Evolutionary conservation across 2,888 invertebrate genomes (phyloP).

Genomic region (Sesia apiformis): DNA sequence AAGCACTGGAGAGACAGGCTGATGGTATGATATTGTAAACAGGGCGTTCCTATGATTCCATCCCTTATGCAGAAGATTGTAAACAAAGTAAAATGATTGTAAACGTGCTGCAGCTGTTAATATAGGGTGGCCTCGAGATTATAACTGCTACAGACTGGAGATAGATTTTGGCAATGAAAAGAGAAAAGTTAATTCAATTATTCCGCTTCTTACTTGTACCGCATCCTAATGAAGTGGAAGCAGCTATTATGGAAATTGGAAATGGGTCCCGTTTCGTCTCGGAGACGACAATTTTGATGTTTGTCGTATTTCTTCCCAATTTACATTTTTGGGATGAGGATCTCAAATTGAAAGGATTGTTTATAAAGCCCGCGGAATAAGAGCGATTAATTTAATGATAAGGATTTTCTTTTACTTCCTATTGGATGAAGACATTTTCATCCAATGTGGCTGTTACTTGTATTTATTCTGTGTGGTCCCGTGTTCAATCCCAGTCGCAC

Average conservation of each 20-base stretch:
- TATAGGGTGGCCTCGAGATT: too few relatives aligned
- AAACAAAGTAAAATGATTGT: too few relatives aligned
- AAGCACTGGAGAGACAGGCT: too few relatives aligned
- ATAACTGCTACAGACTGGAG: too few relatives aligned
- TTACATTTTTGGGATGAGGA: slow-evolving; percentile 13
- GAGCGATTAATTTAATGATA: background rate
- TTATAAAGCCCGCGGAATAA: background rate
- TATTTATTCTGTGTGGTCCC: too few relatives aligned
- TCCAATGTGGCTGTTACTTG: too few relatives aligned
- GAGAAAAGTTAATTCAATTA: background rate
- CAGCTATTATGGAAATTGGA: slow-evolving; percentile 53
- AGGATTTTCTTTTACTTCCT: background rate
- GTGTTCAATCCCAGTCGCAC: too few relatives aligned
- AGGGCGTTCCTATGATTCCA: too few relatives aligned
- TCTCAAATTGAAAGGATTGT: slow-evolving; percentile 11
- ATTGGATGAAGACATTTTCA: background rate
- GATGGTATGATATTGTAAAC: too few relatives aligned
- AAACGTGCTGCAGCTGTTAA: too few relatives aligned
- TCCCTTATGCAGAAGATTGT: too few relatives aligned
- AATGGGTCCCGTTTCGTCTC: slow-evolving; percentile 38
- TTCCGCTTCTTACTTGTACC: slow-evolving; percentile 12
- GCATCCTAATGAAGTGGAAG: slow-evolving; percentile 42
- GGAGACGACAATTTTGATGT: slow-evolving; percentile 37
- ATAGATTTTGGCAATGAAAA: too few relatives aligned
- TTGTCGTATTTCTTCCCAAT: slow-evolving; percentile 32